Evolutionary conservation across 2,888 invertebrate species (phyloP).

Genomic region (Drosophila yooni): DNA sequence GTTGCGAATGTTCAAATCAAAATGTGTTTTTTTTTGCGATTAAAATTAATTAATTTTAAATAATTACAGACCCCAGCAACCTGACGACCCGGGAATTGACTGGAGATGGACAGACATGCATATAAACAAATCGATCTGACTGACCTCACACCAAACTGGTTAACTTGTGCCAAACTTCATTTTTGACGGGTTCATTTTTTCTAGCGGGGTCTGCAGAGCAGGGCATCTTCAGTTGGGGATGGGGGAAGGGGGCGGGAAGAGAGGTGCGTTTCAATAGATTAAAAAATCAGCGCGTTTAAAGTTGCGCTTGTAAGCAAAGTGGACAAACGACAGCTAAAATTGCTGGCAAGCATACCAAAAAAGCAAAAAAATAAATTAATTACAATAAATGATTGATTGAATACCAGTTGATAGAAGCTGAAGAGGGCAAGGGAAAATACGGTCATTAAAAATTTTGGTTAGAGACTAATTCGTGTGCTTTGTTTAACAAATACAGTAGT

Average conservation of each 20-base stretch:
- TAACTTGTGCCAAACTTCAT: slow-evolving; percentile 67
- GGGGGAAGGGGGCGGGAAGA: not conserved
- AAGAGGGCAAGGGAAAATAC: slow-evolving; percentile 10
- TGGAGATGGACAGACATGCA: slow-evolving; percentile 5
- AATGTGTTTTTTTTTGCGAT: slow-evolving; percentile 28
- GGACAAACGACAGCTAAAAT: slow-evolving; percentile 30
- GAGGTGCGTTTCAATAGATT: slow-evolving; percentile 3
- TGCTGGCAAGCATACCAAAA: not conserved
- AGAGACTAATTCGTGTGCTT: slow-evolving; percentile 13
- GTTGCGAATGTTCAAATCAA: slow-evolving; percentile 31
- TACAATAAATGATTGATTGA: slow-evolving; percentile 52
- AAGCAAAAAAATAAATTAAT: not conserved
- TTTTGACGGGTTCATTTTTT: slow-evolving; percentile 30
- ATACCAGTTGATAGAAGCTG: slow-evolving; percentile 17
- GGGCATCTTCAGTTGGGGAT: not conserved
- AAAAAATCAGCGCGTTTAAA: slow-evolving; percentile 21
- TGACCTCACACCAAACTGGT: slow-evolving; percentile 59
- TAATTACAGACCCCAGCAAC: slow-evolving; percentile 62
- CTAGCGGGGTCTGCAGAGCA: not conserved
- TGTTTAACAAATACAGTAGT: slow-evolving; percentile 11
- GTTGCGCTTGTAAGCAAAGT: slow-evolving; percentile 29
- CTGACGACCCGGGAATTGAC: slow-evolving; percentile 4
- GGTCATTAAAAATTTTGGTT: slow-evolving; percentile 33
- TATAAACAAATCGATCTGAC: slow-evolving; percentile 13
- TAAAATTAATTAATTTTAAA: slow-evolving; percentile 71